A percentile compares a stretch with the other conserved stretches of the same genome.
Conservation (phyloP, 2,113 vertebrate species). For the Ovis canadensis region DNA sequence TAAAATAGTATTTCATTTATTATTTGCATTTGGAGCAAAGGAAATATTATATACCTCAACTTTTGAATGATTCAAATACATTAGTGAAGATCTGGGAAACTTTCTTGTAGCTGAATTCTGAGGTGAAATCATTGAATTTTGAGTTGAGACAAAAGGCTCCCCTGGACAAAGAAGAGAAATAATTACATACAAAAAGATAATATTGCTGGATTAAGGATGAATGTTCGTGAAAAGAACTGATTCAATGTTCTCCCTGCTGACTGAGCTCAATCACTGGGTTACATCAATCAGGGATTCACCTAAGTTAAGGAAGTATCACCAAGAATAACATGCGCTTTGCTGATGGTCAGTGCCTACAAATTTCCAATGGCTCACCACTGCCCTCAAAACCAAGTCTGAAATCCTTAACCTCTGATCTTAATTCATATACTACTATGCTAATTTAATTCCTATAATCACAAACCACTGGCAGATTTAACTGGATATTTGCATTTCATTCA, state of each 20-base stretch:
- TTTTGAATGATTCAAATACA: neutral
- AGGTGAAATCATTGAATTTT: neutral
- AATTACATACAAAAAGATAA: neutral
- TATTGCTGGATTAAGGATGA: neutral
- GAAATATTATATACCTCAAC: conserved; percentile 17
- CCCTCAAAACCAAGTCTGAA: neutral
- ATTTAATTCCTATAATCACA: neutral
- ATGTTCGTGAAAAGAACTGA: neutral
- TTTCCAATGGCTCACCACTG: neutral
- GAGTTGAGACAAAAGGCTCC: neutral
- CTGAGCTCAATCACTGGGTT: neutral
- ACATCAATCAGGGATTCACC: neutral
- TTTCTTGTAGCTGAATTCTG: conserved; percentile 33
- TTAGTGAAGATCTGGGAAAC: neutral
- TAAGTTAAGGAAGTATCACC: neutral
- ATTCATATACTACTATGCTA: neutral
- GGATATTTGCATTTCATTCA: neutral
- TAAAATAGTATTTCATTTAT: neutral
- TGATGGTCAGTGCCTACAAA: neutral
- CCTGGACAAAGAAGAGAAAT: conserved; percentile 12
- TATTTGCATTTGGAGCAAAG: neutral
- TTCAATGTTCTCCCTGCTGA: neutral
- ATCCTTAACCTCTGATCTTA: neutral
- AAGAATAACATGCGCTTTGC: neutral
- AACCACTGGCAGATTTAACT: neutral